Evolutionary conservation across 2,888 invertebrate genomes (phyloP), one percentile per base, ranked within the genome.

Genomic region (Beris chalybata): DNA sequence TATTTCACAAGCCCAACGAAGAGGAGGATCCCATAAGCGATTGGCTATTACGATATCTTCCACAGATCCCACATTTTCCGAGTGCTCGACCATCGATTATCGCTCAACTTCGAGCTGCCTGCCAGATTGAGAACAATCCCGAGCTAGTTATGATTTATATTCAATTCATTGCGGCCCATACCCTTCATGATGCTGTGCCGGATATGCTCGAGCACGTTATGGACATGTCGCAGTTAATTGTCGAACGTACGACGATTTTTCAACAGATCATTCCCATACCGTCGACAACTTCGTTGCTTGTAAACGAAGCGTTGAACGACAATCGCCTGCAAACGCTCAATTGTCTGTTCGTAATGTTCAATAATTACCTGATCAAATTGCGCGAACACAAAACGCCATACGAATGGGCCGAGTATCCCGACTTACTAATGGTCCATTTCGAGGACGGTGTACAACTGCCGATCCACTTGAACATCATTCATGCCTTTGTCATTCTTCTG

Each of bases 61-160:
- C 91, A 52, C 84, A 85, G 43, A 87, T 95, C 69, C 89, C 90
- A 0, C 92, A 94, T 79, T 95, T 97, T 82, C 81, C 82, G 12
- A 83, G 86, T 4, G 87, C 92, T 11, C 85, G 89, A 38, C 84
- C 84, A n/a, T 85, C 89, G 69, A 86, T 90, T 67, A 86, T 89
- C 67, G 81, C 81, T 2, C 90, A 90, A 53, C 78, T 95, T n/a
- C 85, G 93, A 5, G 89, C 92, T 71, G 96, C 96, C 0, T 91
- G 94, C 76, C 90, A 92, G 75, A 92, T 94, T 66, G 97, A 97
- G 83, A 95, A 94, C 73, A 89, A 90, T 74, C 93, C 95, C 0
- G 82, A 85, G 0, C 70, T 81, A 2, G 76, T 81, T 83, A 93
- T 77, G 88, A 90, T 91, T 48, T 97, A 96, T 79, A 88, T 96